Base-by-base conservation (phyloP, 2,113 vertebrate genomes). In the Microtus pennsylvanicus region DNA sequence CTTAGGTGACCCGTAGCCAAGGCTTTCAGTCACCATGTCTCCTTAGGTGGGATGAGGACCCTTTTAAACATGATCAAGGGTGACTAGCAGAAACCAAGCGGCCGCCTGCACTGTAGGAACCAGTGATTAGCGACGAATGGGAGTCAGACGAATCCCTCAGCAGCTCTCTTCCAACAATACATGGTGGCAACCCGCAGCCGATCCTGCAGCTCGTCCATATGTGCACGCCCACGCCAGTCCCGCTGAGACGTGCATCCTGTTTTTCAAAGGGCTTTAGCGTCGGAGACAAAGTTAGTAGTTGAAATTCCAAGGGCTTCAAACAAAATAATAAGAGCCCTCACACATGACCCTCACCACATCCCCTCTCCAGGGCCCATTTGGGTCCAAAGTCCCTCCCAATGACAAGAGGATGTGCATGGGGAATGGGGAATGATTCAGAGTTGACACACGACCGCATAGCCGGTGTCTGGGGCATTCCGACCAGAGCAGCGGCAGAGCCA, bases 111-210 rank as follows among this genome's bases (percentile, higher is more conserved):
- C n/a, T 11, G 24, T 24, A 76, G 90, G 78, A 75, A 78, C 65
- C 77, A 50, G 50, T 95, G 96, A 96, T 97, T 97, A 97, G 97
- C 90, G 95, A 97, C 93, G 70, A 91, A 50, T 6, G 45, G 92
- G 89, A 96, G 89, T 86, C 70, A 94, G 74, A 87, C 81, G 93
- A 91, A 97, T 85, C 91, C 92, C 90, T 97, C 94, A 96, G 97
- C 28, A 75, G 85, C 95, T 76, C 69, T 97, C 92, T 97, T 96
- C 83, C 96, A 90, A 55, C 22, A 50, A 93, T 78, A 35, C 83
- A 72, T 1, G 12, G 76, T 45, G 17, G 65, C 26, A 11, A 16
- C 0, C 0, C 0, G 69, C 81, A 70, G 65, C 17, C 67, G 13
- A 3, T 35, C 42, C 55, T 1, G 0, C 26, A 70, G 82, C 70